Evolutionary conservation across 2,888 invertebrate genomes (phyloP).

Genomic region (Lithophane semibrunnea): DNA sequence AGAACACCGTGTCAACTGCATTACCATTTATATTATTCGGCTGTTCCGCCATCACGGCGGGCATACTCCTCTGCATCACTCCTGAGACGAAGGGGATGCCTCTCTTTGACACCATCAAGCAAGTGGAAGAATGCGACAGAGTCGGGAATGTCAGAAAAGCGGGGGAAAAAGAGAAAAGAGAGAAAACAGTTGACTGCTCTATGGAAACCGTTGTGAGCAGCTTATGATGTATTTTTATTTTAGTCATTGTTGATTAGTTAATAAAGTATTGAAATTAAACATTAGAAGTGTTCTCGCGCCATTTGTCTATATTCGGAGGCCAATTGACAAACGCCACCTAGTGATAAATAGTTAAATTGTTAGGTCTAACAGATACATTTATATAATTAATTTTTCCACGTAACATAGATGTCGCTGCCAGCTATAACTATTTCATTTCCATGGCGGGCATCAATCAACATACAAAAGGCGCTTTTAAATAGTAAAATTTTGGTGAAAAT

Average conservation of each 20-base stretch:
- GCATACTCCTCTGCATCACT: conserved; percentile 75
- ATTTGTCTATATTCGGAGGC: not conserved
- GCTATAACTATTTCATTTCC: not conserved
- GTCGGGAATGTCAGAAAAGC: conserved; percentile 14
- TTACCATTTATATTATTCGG: conserved; percentile 86
- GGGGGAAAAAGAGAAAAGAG: conserved; percentile 15
- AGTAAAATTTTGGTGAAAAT: too few species aligned
- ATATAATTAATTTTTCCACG: not conserved
- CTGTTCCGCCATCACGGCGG: conserved; percentile 77
- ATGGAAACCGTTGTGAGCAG: conserved; percentile 46
- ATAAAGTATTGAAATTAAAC: conserved; percentile 9
- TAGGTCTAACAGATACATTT: not conserved
- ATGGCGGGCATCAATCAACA: not conserved
- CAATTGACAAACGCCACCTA: not conserved
- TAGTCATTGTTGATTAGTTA: not conserved
- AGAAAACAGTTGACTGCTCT: conserved; percentile 25
- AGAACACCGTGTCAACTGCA: conserved; percentile 81
- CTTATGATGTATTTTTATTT: conserved; percentile 28
- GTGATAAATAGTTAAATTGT: not conserved
- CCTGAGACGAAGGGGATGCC: conserved; percentile 83
- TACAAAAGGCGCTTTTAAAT: not conserved
- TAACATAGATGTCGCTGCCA: not conserved
- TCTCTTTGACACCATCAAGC: conserved; percentile 82
- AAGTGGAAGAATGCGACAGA: conserved; percentile 74
- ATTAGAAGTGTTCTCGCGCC: not conserved